Evolutionary conservation across 2,113 vertebrate species (phyloP).

Genomic region (Bambusicola thoracicus): DNA sequence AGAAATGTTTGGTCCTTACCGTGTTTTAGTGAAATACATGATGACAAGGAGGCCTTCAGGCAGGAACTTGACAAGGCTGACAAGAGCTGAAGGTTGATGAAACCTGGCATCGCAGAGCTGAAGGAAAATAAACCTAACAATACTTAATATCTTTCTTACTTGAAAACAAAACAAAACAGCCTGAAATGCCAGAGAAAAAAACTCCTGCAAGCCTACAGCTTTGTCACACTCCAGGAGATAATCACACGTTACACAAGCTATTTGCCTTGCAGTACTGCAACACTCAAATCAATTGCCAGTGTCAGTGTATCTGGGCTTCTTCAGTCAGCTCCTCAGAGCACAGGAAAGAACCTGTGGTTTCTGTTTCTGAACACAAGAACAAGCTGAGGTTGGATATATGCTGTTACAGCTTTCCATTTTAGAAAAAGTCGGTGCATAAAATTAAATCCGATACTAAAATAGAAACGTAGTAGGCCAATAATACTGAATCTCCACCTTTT

Average conservation of each 20-base stretch:
- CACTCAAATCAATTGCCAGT: neutral
- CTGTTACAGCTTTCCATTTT: neutral
- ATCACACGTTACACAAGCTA: neutral
- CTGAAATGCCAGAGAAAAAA: neutral
- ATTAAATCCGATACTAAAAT: neutral
- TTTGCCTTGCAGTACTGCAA: neutral
- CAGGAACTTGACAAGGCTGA: neutral
- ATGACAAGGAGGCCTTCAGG: neutral
- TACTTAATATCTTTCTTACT: neutral
- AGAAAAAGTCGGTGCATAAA: neutral
- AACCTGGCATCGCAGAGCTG: neutral
- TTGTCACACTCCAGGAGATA: neutral
- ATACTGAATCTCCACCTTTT: neutral
- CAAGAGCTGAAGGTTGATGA: neutral
- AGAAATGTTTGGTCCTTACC: neutral
- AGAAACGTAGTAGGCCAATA: neutral
- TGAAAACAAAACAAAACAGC: neutral
- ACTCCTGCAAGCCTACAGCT: neutral
- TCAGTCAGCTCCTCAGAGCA: neutral
- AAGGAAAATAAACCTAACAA: neutral
- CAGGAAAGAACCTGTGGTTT: neutral
- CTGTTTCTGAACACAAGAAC: neutral
- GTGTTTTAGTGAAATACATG: neutral
- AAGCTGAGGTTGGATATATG: neutral
- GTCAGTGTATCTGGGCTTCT: neutral